Conservation (phyloP, 1,140 invertebrate species). For the Penaeus vannamei region DNA sequence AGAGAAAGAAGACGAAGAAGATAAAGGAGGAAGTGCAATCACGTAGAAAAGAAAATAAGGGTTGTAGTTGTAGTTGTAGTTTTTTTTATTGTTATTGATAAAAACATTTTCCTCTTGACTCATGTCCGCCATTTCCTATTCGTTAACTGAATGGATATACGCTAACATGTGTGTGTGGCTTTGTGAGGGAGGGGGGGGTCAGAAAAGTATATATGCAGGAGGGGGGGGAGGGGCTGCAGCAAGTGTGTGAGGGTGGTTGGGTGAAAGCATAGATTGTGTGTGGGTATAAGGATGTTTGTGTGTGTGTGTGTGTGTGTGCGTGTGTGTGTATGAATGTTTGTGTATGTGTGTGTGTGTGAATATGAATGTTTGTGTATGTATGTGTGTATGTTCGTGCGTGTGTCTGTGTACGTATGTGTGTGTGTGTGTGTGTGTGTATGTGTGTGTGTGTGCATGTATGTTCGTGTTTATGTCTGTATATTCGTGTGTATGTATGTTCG, state of each 20-base stretch:
- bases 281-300: not conserved
- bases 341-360: not conserved
- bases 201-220: too few relatives aligned
- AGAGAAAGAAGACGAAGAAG: too few relatives aligned
- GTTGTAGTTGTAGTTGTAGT: too few relatives aligned
- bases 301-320: not conserved
- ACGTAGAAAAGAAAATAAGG: too few relatives aligned
- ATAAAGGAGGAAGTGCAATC: too few relatives aligned
- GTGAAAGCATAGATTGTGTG: not conserved
- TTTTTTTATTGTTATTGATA: too few relatives aligned
- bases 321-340: not conserved
- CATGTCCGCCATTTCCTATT: not conserved
- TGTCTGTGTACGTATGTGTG: too few relatives aligned
- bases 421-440: too few relatives aligned
- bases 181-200: not conserved
- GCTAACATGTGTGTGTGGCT: not conserved
- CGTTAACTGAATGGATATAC: not conserved
- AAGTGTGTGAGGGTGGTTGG: too few relatives aligned
- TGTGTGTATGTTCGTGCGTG: not conserved
- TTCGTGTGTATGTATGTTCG: too few relatives aligned
- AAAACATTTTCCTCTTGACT: not conserved
- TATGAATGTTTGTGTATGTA: not conserved
- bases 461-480: too few relatives aligned
- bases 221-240: not conserved
- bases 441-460: too few relatives aligned